Conservation (phyloP, 2,113 vertebrate genomes). For the Cinclus cinclus region DNA sequence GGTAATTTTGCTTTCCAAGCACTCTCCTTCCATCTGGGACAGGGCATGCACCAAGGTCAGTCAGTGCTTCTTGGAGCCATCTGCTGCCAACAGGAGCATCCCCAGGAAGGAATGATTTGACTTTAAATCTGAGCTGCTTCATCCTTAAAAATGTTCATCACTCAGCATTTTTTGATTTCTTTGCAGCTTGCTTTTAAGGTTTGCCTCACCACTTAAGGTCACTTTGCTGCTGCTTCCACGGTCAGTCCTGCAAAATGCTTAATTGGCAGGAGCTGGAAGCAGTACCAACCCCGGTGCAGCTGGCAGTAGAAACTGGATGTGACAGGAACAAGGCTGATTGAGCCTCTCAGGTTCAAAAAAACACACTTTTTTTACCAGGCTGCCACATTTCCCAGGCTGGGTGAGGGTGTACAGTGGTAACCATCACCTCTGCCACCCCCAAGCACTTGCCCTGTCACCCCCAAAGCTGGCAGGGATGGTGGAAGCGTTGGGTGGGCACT, state of each 20-base stretch:
- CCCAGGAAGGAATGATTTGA: not conserved
- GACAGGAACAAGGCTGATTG: not conserved
- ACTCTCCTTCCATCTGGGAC: not conserved
- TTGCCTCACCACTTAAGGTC: not conserved
- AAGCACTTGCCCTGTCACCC: not conserved
- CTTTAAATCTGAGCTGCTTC: not conserved
- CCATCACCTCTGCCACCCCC: not conserved
- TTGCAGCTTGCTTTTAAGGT: not conserved
- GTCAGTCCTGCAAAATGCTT: not conserved
- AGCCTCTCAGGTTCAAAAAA: not conserved
- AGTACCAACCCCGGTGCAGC: not conserved
- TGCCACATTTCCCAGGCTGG: not conserved
- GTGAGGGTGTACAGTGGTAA: not conserved
- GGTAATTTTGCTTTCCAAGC: not conserved
- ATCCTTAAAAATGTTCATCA: not conserved
- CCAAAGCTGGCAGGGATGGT: not conserved
- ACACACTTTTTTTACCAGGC: not conserved
- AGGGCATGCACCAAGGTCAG: fast-evolving
- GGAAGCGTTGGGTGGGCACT: fast-evolving
- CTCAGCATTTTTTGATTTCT: not conserved
- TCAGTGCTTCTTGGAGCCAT: not conserved
- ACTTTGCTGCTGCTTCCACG: not conserved
- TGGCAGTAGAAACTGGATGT: not conserved
- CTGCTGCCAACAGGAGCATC: not conserved
- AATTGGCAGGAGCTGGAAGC: not conserved